Evolutionary conservation across 2,113 vertebrate species (phyloP).

Genomic region (Acanthochromis polyacanthus): DNA sequence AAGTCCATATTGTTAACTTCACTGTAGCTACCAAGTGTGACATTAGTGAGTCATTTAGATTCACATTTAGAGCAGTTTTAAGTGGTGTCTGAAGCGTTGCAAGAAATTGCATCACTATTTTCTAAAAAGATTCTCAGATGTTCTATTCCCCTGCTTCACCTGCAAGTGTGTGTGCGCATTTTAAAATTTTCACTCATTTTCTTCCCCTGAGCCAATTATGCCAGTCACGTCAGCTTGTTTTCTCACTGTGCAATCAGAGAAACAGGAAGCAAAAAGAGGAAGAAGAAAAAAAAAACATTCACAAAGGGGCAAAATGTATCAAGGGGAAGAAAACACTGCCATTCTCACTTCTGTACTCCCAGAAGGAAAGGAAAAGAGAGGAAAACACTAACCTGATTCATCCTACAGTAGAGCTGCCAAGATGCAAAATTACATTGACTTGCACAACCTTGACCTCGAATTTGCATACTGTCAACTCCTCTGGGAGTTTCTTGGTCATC

Average conservation of each 20-base stretch:
- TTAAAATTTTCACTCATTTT: background rate
- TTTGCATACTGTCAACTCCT: constrained; percentile 69
- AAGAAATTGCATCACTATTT: constrained; percentile 44
- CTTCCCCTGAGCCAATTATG: background rate
- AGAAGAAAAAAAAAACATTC: constrained; percentile 6
- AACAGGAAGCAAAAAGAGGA: constrained; percentile 5
- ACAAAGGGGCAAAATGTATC: constrained; percentile 11
- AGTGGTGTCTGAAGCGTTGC: constrained; percentile 22
- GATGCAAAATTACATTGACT: constrained; percentile 67
- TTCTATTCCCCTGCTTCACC: background rate
- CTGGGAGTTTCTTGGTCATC: constrained; percentile 52
- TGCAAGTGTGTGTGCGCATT: background rate
- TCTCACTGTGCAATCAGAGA: constrained; percentile 8
- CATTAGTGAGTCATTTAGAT: background rate
- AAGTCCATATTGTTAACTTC: background rate
- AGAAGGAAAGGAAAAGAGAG: constrained; percentile 15
- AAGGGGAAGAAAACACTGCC: background rate
- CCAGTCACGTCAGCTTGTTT: constrained; percentile 15
- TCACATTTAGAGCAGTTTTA: constrained; percentile 4
- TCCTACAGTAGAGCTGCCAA: constrained; percentile 52
- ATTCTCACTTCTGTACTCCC: constrained; percentile 11
- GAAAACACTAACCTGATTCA: constrained; percentile 58
- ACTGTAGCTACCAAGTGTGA: background rate
- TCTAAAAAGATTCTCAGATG: background rate
- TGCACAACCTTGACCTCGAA: constrained; percentile 66